Conservation (phyloP, 2,888 invertebrate species). For the Phyto melanocephala region DNA sequence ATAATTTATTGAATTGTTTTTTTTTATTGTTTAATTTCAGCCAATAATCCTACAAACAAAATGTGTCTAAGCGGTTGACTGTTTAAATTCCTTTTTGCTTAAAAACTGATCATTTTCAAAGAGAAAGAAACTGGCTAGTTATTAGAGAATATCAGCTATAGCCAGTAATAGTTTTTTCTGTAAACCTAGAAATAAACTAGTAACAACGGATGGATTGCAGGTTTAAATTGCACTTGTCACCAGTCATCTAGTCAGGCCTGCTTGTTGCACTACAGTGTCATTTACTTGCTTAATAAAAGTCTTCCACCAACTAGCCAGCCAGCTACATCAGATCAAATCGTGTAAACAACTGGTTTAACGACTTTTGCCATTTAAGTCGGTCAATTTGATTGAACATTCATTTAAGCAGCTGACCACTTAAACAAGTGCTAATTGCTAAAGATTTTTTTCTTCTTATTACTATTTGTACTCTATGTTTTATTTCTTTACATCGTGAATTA, state of each 20-base stretch:
- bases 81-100: not conserved
- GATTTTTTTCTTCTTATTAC: slow-evolving; percentile 45
- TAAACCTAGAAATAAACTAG: not conserved
- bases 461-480: not conserved
- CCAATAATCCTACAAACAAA: slow-evolving; percentile 39
- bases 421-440: slow-evolving; percentile 63
- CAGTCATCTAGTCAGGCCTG: not conserved
- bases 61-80: too few species aligned
- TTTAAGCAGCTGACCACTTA: slow-evolving; percentile 63
- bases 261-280: not conserved
- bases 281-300: not conserved
- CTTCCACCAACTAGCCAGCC: not conserved
- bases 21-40: slow-evolving; percentile 28
- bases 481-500: slow-evolving; percentile 24
- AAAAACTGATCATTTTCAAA: not conserved
- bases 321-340: not conserved
- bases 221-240: slow-evolving; percentile 59
- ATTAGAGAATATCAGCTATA: not conserved
- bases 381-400: slow-evolving; percentile 66
- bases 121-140: not conserved
- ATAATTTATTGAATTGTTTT: slow-evolving; percentile 47
- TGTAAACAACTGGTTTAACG: slow-evolving; percentile 65
- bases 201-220: not conserved
- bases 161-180: slow-evolving; percentile 1
- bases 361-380: slow-evolving; percentile 69